Percentiles rank a stretch among this genome's conserved stretches.
These are phyloP conservation scores for Pammene aurita DNA, from an alignment of 2,888 invertebrate genomes.

Conservation along the genomic window DNA sequence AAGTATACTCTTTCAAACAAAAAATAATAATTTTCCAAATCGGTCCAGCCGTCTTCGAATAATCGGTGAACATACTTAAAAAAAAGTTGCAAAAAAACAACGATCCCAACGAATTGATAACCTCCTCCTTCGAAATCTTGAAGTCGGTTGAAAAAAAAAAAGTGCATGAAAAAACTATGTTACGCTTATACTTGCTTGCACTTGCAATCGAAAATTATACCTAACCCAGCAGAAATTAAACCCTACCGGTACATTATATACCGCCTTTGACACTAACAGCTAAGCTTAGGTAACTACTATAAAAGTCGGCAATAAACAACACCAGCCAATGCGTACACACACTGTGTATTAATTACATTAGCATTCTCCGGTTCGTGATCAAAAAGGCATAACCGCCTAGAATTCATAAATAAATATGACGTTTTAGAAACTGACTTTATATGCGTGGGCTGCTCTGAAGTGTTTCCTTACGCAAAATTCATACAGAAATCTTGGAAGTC, in stretches of 20 bases:
- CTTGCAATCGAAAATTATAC: no score
- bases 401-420: not conserved
- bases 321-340: not conserved
- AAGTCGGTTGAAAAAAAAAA: no score
- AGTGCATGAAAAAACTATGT: no score
- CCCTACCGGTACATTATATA: not conserved
- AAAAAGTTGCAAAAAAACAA: no score
- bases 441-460: not conserved
- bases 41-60: no score
- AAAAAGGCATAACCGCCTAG: not conserved
- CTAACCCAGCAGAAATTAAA: no score
- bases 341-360: conserved; percentile 22
- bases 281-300: not conserved
- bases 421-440: not conserved
- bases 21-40: no score
- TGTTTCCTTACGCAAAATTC: not conserved
- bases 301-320: conserved; percentile 15
- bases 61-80: no score
- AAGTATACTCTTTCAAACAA: no score
- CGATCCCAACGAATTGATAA: no score
- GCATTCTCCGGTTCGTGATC: not conserved
- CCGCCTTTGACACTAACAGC: conserved; percentile 12
- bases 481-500: not conserved
- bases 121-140: no score
- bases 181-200: no score